Base-by-base conservation (phyloP, 2,888 invertebrate genomes). In the Trachelus stipa region DNA sequence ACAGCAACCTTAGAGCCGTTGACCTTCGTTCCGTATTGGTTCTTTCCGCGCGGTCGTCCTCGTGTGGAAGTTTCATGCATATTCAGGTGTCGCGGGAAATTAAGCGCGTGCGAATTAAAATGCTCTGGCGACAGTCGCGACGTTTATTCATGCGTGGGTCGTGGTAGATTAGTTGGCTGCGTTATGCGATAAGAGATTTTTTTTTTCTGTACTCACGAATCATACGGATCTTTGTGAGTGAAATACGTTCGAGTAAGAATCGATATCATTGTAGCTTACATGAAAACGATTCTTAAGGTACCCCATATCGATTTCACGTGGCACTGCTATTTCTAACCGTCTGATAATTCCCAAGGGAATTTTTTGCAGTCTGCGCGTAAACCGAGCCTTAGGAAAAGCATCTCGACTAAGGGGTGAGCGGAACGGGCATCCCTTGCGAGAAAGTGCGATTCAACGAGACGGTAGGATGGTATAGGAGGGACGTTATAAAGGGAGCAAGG, bases 41-140 rank as follows among this genome's bases (percentile, higher is more conserved):
- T 15, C 40, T 15, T 23, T 56, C 9, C 23, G 56, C 56, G 9
- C 56, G 56, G 0, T 15, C 9, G 23, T 56, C 15, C 56, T 73
- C 81, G 76, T 74, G 78, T 74, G 35, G 71, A 12, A n/a, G 77
- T 80, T 80, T 85, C 85, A 85, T 85, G 83, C 83, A 85, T 87
- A 87, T 87, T 87, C 87, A 86, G 71, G 15, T 34, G 31, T 23
- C 86, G 84, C 81, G 83, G 84, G 83, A 83, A 84, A 87, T 83
- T 85, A 85, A 56, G 86, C 86, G 84, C 85, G 84, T 83, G 83
- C 83, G 86, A 87, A 87, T 87, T 86, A 86, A 87, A 87, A 83
- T 82, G 87, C 83, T 81, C 83, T 84, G 79, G 80, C 74, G 80
- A 79, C 33, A 71, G 33, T 31, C 31, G 71, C 12, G 15, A 71